Percentiles rank a stretch among this genome's conserved stretches.
These are phyloP conservation scores for Creontiades dilutus DNA, from an alignment of 2,888 invertebrate genomes.

Conservation along the genomic window DNA sequence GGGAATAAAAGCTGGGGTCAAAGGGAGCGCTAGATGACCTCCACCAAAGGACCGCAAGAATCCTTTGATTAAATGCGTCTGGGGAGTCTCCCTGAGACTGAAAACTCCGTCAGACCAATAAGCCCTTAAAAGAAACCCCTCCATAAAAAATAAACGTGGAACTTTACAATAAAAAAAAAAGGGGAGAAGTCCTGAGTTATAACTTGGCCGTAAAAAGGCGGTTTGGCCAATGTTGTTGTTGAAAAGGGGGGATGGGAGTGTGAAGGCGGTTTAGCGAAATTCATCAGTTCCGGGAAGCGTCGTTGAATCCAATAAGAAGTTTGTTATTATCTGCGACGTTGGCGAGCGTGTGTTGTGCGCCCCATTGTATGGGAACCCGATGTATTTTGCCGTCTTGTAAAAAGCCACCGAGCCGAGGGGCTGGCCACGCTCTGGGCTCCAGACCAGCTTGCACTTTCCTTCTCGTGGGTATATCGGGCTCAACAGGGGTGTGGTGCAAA, in stretches of 20 bases:
- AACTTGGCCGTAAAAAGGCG: slow-evolving; percentile 51
- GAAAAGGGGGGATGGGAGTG: slow-evolving; percentile 44
- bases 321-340: slow-evolving; percentile 40
- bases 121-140: slow-evolving; percentile 49
- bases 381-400: slow-evolving; percentile 55
- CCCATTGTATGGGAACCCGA: not conserved
- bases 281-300: slow-evolving; percentile 58
- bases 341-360: slow-evolving; percentile 25
- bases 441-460: not conserved
- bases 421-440: not conserved
- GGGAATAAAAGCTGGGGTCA: too few species aligned
- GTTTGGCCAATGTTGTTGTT: slow-evolving; percentile 61
- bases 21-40: too few species aligned
- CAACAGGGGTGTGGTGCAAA: too few species aligned
- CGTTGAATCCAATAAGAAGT: slow-evolving; percentile 32
- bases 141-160: slow-evolving; percentile 53
- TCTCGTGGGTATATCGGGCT: not conserved
- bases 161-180: slow-evolving; percentile 4
- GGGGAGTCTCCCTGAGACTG: slow-evolving; percentile 24
- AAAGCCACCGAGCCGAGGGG: slow-evolving; percentile 27
- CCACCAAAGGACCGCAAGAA: not conserved
- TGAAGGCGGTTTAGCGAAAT: slow-evolving; percentile 59
- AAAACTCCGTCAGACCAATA: slow-evolving; percentile 57
- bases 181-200: slow-evolving; percentile 51
- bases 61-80: slow-evolving; percentile 58